These are phyloP conservation scores for Bettongia penicillata DNA, from an alignment of 2,113 vertebrate species.

Conservation along the genomic window DNA sequence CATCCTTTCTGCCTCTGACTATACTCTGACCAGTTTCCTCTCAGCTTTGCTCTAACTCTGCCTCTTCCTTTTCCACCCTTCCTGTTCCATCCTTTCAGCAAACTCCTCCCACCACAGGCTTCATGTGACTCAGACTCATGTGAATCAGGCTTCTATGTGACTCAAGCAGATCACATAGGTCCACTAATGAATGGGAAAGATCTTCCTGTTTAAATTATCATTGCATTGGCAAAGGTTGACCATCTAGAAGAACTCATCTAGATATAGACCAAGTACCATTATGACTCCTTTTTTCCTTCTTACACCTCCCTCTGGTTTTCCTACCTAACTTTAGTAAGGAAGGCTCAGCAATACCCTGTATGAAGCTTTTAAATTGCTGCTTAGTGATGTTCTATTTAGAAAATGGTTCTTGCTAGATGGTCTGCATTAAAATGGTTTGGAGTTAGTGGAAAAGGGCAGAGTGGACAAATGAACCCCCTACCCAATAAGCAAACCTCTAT, in stretches of 20 bases:
- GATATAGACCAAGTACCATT: background rate
- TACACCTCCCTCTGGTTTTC: background rate
- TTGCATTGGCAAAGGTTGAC: background rate
- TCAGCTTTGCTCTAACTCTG: too few species aligned
- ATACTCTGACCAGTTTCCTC: too few species aligned
- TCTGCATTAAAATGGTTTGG: background rate
- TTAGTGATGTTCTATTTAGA: background rate
- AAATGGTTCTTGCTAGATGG: slow-evolving; percentile 7
- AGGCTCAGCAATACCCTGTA: slow-evolving; percentile 15
- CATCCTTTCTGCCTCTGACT: too few species aligned
- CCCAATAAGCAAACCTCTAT: background rate
- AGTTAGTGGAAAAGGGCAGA: slow-evolving; percentile 14
- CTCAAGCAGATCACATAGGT: too few species aligned
- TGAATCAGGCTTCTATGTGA: too few species aligned
- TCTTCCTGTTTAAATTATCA: too few species aligned
- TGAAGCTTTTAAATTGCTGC: slow-evolving; percentile 22
- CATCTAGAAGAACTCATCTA: slow-evolving; percentile 7
- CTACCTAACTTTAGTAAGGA: slow-evolving; percentile 25
- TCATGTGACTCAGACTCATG: too few species aligned
- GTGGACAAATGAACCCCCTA: background rate
- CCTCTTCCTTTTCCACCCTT: too few species aligned
- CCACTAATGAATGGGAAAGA: too few species aligned
- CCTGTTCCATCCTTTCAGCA: too few species aligned
- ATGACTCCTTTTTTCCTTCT: slow-evolving; percentile 29
- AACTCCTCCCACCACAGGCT: too few species aligned